phyloP scores from a whole-genome alignment of 1,140 invertebrate genomes.

The Caenorhabditis latens region DNA sequence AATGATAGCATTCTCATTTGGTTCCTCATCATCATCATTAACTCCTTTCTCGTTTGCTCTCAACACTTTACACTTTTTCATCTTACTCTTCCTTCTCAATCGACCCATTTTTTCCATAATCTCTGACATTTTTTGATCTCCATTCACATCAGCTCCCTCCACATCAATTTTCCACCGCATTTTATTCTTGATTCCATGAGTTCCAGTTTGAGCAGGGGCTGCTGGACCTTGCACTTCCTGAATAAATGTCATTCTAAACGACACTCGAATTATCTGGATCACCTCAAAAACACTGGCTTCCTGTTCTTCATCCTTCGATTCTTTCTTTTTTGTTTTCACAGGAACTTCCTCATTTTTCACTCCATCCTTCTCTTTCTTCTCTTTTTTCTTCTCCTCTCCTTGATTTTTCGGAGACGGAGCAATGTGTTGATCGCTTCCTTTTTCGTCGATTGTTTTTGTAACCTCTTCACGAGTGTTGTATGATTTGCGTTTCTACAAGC shows the following conservation, averaged over 20 bases:
- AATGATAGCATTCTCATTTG: background rate
- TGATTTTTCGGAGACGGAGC: background rate
- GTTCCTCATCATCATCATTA: background rate
- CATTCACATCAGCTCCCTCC: background rate
- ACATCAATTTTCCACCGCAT: conserved; percentile 42
- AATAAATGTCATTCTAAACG: no score
- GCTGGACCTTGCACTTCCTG: conserved; percentile 2
- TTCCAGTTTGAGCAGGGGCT: conserved; percentile 1
- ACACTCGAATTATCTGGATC: background rate
- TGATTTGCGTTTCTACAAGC: no score
- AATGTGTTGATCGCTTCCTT: background rate
- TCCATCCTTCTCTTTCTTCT: background rate
- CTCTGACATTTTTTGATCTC: conserved; percentile 20
- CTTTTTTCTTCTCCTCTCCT: background rate
- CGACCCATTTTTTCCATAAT: background rate
- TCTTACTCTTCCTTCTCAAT: conserved; percentile 29
- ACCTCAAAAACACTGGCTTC: conserved; percentile 39
- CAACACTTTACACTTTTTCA: conserved; percentile 33
- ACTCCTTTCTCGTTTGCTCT: conserved; percentile 27
- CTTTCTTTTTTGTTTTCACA: background rate
- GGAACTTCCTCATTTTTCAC: background rate
- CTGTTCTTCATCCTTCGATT: background rate
- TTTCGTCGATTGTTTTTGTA: background rate
- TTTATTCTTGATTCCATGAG: conserved; percentile 49
- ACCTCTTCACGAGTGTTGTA: background rate